Evolutionary conservation across 2,113 vertebrate species (phyloP).

Genomic region (Phocoena sinus): DNA sequence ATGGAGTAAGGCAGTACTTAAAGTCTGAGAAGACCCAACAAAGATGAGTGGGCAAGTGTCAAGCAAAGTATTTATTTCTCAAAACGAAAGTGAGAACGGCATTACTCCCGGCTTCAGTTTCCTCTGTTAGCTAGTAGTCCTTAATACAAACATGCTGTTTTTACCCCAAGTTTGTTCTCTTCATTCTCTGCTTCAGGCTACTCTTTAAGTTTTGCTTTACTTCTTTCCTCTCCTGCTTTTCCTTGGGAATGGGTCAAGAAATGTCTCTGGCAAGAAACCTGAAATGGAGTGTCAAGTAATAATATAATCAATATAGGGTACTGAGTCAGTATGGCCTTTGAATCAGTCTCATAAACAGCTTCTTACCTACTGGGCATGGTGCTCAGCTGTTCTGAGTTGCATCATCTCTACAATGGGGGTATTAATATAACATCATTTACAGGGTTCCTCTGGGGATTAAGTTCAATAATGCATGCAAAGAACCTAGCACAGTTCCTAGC

Average conservation of each 20-base stretch:
- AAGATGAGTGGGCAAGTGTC: neutral
- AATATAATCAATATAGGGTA: neutral
- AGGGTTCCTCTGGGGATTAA: neutral
- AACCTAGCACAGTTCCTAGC: neutral
- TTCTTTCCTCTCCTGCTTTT: neutral
- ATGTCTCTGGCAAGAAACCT: neutral
- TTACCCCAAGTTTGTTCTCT: neutral
- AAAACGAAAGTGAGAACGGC: neutral
- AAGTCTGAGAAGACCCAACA: neutral
- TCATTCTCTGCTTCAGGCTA: neutral
- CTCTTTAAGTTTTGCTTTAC: neutral
- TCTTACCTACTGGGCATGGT: neutral
- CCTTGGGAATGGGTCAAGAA: neutral
- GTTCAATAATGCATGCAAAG: neutral
- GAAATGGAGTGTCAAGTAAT: neutral
- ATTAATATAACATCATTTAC: neutral
- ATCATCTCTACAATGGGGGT: neutral
- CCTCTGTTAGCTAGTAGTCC: neutral
- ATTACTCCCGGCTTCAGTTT: neutral
- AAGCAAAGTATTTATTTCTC: neutral
- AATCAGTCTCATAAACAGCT: neutral
- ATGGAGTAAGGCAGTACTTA: neutral
- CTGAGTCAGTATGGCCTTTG: neutral
- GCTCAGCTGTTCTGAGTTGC: neutral
- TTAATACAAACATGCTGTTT: neutral